Percentiles rank a stretch among this genome's conserved stretches.
Conservation (phyloP, 1,140 invertebrate species). For the Liolophura sinensis region DNA sequence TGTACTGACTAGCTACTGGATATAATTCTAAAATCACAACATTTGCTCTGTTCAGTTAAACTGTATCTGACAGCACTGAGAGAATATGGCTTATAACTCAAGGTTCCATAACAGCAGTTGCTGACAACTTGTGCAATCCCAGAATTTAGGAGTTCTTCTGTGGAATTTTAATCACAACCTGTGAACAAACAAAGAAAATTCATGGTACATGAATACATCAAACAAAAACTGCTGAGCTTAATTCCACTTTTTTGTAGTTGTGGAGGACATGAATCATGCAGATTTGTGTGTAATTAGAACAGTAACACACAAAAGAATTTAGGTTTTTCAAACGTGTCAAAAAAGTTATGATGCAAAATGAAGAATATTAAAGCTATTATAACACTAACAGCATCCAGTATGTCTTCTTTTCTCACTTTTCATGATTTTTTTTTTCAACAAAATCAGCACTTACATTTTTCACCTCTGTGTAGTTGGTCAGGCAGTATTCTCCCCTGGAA, state of each 20-base stretch:
- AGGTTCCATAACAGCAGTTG: too few relatives aligned
- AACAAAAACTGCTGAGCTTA: conserved; percentile 1
- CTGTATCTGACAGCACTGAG: too few relatives aligned
- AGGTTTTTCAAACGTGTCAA: not conserved
- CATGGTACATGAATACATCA: not conserved
- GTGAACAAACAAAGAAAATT: conserved; percentile 2
- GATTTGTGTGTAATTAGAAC: not conserved
- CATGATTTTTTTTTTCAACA: not conserved
- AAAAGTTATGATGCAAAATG: not conserved
- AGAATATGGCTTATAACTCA: too few relatives aligned
- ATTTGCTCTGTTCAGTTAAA: too few relatives aligned
- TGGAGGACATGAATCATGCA: not conserved
- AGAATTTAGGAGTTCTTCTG: conserved; percentile 23
- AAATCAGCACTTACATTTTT: conserved; percentile 74
- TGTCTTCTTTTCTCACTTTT: not conserved
- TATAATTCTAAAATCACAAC: not conserved
- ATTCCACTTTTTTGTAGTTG: not conserved
- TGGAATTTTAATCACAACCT: conserved; percentile 29
- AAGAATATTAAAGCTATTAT: conserved; percentile 4
- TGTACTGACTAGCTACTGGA: too few relatives aligned
- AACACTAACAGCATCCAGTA: not conserved
- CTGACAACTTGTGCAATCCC: not conserved
- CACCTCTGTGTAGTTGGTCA: conserved; percentile 88
- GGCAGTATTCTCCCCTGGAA: conserved; percentile 80
- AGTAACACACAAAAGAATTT: not conserved